A percentile compares a stretch with the other conserved stretches of the same genome.
Conservation (phyloP, 2,113 vertebrate species). For the Cettia cetti region DNA sequence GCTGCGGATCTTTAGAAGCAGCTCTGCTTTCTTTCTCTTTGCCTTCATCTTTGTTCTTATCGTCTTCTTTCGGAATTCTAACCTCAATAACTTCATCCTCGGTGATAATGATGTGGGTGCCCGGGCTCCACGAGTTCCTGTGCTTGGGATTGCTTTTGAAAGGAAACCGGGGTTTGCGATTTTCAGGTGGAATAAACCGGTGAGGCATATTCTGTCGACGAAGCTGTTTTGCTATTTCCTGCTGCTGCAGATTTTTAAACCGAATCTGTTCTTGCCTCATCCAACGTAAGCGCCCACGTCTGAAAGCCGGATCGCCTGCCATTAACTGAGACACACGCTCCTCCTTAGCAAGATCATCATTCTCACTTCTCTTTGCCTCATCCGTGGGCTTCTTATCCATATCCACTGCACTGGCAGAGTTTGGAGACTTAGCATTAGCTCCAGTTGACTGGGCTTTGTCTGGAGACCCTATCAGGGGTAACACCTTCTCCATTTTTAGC, state of each 20-base stretch:
- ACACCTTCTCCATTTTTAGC: conserved; percentile 97
- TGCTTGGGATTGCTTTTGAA: conserved; percentile 97
- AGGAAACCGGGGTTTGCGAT: conserved; percentile 95
- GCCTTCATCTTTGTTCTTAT: conserved; percentile 73
- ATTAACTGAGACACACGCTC: conserved; percentile 73
- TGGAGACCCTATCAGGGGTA: conserved; percentile 86
- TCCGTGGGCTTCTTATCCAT: neutral
- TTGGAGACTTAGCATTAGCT: conserved; percentile 25
- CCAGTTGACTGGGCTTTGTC: conserved; percentile 69
- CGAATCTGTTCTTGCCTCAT: conserved; percentile 93
- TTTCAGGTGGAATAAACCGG: conserved; percentile 94
- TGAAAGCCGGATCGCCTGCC: conserved; percentile 82
- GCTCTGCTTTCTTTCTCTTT: conserved; percentile 61
- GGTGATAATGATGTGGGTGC: conserved; percentile 97
- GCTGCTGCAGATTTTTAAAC: conserved; percentile 93
- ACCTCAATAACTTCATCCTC: conserved; percentile 93
- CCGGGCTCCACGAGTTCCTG: conserved; percentile 95
- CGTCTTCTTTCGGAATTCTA: conserved; percentile 91
- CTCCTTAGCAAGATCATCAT: conserved; percentile 68
- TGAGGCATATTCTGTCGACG: conserved; percentile 88
- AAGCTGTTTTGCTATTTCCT: conserved; percentile 93
- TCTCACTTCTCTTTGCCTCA: conserved; percentile 54
- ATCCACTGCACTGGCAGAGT: neutral
- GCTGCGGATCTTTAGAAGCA: conserved; percentile 69
- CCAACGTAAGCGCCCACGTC: conserved; percentile 86